Percentiles rank a stretch among this genome's conserved stretches.
Conservation (phyloP, 2,113 vertebrate genomes). For the Pterocles burchelli region DNA sequence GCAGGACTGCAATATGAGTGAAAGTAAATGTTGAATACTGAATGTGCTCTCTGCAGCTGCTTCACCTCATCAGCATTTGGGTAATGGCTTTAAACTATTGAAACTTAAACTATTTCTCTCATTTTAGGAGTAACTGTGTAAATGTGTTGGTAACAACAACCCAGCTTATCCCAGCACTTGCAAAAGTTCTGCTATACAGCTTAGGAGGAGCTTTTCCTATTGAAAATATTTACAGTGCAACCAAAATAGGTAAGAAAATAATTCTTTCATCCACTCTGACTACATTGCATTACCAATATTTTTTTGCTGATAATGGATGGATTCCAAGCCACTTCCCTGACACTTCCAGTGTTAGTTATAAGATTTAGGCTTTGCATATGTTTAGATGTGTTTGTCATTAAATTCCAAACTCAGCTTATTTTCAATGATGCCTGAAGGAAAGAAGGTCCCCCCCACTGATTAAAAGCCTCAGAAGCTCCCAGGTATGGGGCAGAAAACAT, state of each 20-base stretch:
- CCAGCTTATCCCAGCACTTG: constrained; percentile 84
- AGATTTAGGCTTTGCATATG: background rate
- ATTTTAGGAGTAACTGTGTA: constrained; percentile 82
- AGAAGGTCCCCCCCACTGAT: background rate
- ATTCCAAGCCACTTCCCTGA: background rate
- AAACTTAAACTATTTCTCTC: constrained; percentile 21
- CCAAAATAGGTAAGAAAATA: constrained; percentile 82
- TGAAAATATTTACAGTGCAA: constrained; percentile 87
- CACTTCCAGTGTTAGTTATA: background rate
- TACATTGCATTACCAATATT: background rate
- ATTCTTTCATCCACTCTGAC: background rate
- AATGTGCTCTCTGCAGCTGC: background rate
- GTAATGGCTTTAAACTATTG: background rate
- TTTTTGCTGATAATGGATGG: background rate
- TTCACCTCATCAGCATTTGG: background rate
- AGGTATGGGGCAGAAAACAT: background rate
- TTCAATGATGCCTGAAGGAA: background rate
- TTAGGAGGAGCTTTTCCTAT: constrained; percentile 85
- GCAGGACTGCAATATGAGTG: background rate
- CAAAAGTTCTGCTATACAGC: constrained; percentile 83
- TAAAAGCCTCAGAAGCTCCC: background rate
- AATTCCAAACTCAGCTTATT: background rate
- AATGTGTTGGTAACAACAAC: constrained; percentile 84
- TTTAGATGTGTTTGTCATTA: background rate
- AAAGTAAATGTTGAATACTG: background rate